A percentile compares a stretch with the other conserved stretches of the same genome.
These are phyloP conservation scores for Cryptops parisi DNA, from an alignment of 2,888 invertebrate genomes.

Conservation along the genomic window DNA sequence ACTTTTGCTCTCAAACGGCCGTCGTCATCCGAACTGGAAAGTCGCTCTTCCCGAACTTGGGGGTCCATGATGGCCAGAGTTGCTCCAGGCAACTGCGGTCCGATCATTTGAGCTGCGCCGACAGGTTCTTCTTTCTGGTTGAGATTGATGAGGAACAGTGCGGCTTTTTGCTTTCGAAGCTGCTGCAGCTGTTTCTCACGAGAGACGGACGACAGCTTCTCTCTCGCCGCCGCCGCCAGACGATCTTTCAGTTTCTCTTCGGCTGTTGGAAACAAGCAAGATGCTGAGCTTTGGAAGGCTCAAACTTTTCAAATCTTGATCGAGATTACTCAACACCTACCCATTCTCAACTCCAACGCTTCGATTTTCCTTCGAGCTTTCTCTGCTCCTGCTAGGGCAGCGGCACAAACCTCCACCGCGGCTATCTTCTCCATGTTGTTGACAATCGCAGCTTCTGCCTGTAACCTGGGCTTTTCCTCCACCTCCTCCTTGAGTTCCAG, in stretches of 20 bases:
- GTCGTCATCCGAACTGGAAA: no score
- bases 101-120: conserved; percentile 3
- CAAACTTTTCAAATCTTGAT: no score
- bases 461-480: no score
- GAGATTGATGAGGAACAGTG: conserved; percentile 54
- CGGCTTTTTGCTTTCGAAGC: conserved; percentile 63
- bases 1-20: no score
- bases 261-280: conserved; percentile 23
- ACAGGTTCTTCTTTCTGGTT: conserved; percentile 25
- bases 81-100: conserved; percentile 13
- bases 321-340: neutral
- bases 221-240: conserved; percentile 31
- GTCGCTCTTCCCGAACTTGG: neutral
- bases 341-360: neutral
- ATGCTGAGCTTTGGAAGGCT: no score
- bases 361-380: no score
- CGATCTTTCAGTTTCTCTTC: conserved; percentile 29
- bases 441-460: no score
- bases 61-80: neutral
- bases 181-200: conserved; percentile 32
- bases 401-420: no score
- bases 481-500: no score
- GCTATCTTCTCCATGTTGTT: no score
- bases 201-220: conserved; percentile 28
- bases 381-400: no score